Evolutionary conservation across 2,113 vertebrate genomes (phyloP), one percentile per base, ranked within the genome.

Genomic region (Seriola quinqueradiata): DNA sequence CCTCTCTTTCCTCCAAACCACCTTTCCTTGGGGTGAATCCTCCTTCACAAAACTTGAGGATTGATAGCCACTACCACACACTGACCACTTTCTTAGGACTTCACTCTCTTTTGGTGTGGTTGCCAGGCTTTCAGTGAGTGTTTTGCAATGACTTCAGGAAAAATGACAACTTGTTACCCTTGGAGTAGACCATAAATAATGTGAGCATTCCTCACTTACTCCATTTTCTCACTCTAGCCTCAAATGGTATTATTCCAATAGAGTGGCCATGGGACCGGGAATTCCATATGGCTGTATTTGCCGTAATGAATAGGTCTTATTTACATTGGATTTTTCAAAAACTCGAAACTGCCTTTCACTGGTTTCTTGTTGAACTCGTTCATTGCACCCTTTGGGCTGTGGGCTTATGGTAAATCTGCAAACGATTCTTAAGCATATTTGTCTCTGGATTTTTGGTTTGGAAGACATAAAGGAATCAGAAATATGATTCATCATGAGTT

Each of bases 221-320:
- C 65, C 59, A 17, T 69, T 48, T 84, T 75, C 8, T 72, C 74
- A 57, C 21, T 72, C 50, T 8, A 40, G 32, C 55, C 82, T 84
- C 32, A 83, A 72, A 78, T 36, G 21, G 23, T 78, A 80, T 89
- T 80, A 77, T 67, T 85, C 86, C 59, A 90, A 74, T 54, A 11
- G 2, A 58, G 57, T 25, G 55, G 75, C 55, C 42, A 58, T 5
- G 12, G 67, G 69, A 80, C 44, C n/a, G 38, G 63, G 75, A 79
- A 36, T 68, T 82, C 65, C 82, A 59, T 68, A 75, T 55, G 64
- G 21, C 46, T 82, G n/a, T 55, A 70, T 81, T 71, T 52, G 64
- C 74, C 69, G 75, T 88, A 68, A 84, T 86, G 80, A 92, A 78
- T 84, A 89, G 80, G 55, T 82, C 55, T 81, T 91, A 82, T 90